Base-by-base conservation (phyloP, 2,888 invertebrate genomes). In the Tupiocoris notatus region DNA sequence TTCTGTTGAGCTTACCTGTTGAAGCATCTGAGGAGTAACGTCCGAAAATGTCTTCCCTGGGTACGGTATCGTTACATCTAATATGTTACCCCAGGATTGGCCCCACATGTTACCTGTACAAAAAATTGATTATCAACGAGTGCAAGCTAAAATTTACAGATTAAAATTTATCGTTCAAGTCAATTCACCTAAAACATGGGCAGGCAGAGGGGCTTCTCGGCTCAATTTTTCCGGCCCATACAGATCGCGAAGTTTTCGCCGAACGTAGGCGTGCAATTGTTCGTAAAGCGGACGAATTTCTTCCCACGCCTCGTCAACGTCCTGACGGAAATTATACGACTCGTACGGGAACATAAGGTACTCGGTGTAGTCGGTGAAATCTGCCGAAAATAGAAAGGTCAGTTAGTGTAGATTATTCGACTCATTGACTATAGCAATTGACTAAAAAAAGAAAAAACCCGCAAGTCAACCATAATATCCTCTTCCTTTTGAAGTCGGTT, bases 311-410 rank as follows among this genome's bases (percentile, higher is more conserved):
- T 90, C 90, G 75, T 93, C 93, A 21, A 96, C 85, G 80, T 95
- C 94, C 77, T 90, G 86, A 71, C 90, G 88, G 82, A 96, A 90
- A 77, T 90, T 89, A 0, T 87, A 86, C 0, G 91, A 90, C 81
- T 95, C 94, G 82, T 94, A 97, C 0, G 91, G 91, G 81, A 92
- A 91, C 85, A 92, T 91, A 95, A 96, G 96, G 82, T 93, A 93
- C 25, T 92, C 93, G 0, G 94, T 92, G 0, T 92, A 92, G 82
- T 95, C 92, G 0, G 91, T 91, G 81, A 94, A 94, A 85, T 94
- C 96, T 95, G 83, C 1, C 17, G 56, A 22, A 25, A 70, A 59
- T 7, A n/a, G n/a, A n/a, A n/a, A n/a, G n/a, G n/a, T n/a, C n/a
- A n/a, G n/a, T n/a, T n/a, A n/a, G n/a, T n/a, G n/a, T n/a, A n/a